Conservation (phyloP, 2,797 vertebrate genomes). For the Echeneis naucrates region DNA sequence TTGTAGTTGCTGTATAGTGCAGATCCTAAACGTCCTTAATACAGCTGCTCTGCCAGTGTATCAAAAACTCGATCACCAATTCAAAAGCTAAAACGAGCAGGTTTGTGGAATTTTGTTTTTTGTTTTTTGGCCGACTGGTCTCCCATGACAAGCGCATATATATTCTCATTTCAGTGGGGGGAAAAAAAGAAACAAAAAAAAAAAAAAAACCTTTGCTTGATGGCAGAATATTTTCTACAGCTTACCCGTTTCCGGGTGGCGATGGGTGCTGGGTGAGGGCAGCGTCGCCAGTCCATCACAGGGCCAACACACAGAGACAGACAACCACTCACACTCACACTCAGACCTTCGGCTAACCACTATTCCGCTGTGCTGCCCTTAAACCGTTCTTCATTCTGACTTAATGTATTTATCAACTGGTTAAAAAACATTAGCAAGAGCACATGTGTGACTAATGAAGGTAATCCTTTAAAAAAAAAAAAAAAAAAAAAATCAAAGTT, state of each 20-base stretch:
- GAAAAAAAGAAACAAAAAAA: too few species aligned
- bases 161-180: neutral
- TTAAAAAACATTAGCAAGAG: neutral
- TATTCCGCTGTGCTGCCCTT: too few species aligned
- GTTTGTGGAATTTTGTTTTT: neutral
- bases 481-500: neutral
- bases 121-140: neutral
- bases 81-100: neutral
- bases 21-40: neutral
- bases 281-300: too few species aligned
- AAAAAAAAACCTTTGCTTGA: neutral
- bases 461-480: neutral
- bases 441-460: neutral
- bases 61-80: neutral
- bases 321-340: too few species aligned
- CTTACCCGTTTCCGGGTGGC: too few species aligned
- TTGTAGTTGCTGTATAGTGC: neutral
- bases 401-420: constrained; percentile 8
- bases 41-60: neutral
- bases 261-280: too few species aligned
- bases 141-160: neutral
- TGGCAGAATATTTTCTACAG: too few species aligned
- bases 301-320: too few species aligned
- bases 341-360: too few species aligned
- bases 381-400: neutral